Base-by-base conservation (phyloP, 2,888 invertebrate genomes). In the Deilephila porcellus region DNA sequence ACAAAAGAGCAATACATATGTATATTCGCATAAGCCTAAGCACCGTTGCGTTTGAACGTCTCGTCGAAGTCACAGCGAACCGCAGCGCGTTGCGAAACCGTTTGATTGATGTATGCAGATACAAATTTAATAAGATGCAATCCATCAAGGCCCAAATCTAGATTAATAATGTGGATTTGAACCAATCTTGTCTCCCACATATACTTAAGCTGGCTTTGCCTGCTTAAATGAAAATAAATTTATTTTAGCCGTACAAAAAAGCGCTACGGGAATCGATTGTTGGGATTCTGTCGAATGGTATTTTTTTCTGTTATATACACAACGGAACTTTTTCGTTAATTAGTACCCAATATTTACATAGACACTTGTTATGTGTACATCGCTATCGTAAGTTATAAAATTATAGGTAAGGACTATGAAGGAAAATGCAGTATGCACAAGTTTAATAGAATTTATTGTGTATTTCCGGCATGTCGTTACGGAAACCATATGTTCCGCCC, bases 401-500 rank as follows among this genome's bases (percentile, higher is more conserved):
- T 45, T 14, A 0, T 29, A 11, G n/a, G 5, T 29, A 52, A 11
- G 11, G 20, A 52, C 20, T 52, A 52, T 17, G 5, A 17, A 67
- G 25, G 25, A 52, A 67, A 67, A 52, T 67, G 52, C 25, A 25
- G 25, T 25, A 25, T 1, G 25, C 17, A 1, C 60, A 5, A 29
- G 25, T 25, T 0, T 14, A 25, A 67, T 25, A 52, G 52, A 64
- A n/a, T 56, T 73, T 73, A 17, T 56, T 7, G 56, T n/a, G 3
- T 59, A 64, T 56, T 73, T 73, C 67, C 72, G 67, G 34, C 34
- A 73, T 67, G 59, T 37, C 32, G 53, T 59, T 63, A 64, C 72
- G 72, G 72, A 73, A 59, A 67, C 37, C 19, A 32, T 45, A 56
- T 45, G 25, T 73, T 73, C 72, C 72, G 72, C 45, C n/a, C 25